phyloP scores from a whole-genome alignment of 53 echinoderm and acorn worm species.

The Apostichopus leukothele region DNA sequence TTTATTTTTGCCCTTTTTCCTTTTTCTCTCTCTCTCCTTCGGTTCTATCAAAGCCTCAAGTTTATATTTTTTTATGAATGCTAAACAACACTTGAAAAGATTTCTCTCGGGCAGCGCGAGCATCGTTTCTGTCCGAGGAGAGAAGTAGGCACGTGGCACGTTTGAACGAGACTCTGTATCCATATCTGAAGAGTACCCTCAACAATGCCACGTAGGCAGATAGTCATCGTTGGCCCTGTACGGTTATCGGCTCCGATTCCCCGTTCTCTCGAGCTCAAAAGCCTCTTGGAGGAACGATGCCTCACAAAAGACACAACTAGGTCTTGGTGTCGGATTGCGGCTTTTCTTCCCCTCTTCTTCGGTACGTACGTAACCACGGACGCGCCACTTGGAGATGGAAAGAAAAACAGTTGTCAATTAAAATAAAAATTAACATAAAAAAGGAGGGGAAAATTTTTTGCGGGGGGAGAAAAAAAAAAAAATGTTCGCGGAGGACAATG shows the following conservation, averaged over 20 bases:
- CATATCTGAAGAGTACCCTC: constrained; percentile 31
- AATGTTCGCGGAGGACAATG: no score
- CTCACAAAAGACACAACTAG: constrained; percentile 39
- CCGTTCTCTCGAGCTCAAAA: constrained; percentile 26
- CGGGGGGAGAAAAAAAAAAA: no score
- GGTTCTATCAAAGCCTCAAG: constrained; percentile 13
- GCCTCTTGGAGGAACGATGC: constrained; percentile 35
- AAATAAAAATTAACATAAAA: no score
- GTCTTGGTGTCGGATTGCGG: constrained; percentile 26
- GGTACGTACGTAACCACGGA: background rate
- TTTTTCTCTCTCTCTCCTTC: background rate
- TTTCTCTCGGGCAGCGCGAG: constrained; percentile 8
- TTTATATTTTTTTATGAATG: constrained; percentile 36
- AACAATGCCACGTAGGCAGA: constrained; percentile 39
- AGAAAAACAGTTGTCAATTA: constrained; percentile 42
- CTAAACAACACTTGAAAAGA: constrained; percentile 40
- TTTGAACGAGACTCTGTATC: constrained; percentile 12
- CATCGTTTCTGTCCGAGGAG: background rate
- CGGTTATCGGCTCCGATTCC: constrained; percentile 40
- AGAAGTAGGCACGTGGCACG: background rate
- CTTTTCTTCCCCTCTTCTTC: background rate
- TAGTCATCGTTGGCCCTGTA: constrained; percentile 43
- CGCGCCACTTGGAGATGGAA: constrained; percentile 25
- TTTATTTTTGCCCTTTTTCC: background rate
- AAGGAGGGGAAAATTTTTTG: no score